phyloP scores from a whole-genome alignment of 2,888 invertebrate genomes.

The Drosophila cracens region DNA sequence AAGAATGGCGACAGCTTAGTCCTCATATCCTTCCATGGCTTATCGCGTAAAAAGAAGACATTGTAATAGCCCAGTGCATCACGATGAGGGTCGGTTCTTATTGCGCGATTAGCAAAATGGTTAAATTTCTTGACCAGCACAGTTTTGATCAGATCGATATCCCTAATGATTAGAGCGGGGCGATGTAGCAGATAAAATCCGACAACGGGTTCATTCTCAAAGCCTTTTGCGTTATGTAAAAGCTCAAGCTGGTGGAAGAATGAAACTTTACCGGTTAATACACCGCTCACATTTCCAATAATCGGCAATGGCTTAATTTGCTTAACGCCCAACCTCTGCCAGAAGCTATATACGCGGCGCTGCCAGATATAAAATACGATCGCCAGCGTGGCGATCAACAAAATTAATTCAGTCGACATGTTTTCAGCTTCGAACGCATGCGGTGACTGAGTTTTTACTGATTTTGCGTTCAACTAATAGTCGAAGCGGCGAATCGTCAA shows the following conservation, averaged over 20 bases:
- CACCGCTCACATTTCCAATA: constrained; percentile 83
- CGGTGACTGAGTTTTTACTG: constrained; percentile 29
- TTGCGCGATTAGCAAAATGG: constrained; percentile 82
- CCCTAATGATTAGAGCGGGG: constrained; percentile 83
- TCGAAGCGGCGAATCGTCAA: neutral
- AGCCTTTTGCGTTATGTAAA: constrained; percentile 57
- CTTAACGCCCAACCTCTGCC: constrained; percentile 80
- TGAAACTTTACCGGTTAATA: constrained; percentile 68
- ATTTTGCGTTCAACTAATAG: constrained; percentile 2
- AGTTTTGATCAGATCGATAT: constrained; percentile 84
- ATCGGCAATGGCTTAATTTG: constrained; percentile 80
- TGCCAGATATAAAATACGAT: constrained; percentile 65
- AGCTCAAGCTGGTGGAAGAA: constrained; percentile 78
- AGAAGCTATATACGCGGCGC: constrained; percentile 60
- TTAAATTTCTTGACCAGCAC: constrained; percentile 85
- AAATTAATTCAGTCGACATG: constrained; percentile 49
- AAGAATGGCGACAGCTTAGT: constrained; percentile 85
- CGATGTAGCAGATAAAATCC: constrained; percentile 84
- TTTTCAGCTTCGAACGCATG: neutral
- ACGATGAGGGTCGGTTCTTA: constrained; percentile 65
- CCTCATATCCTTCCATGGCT: constrained; percentile 84
- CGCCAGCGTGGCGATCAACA: constrained; percentile 40
- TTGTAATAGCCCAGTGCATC: constrained; percentile 84
- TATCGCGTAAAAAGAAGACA: constrained; percentile 84
- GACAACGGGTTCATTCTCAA: constrained; percentile 67